Percentiles rank a stretch among this genome's conserved stretches.
Conservation (phyloP, 2,888 invertebrate genomes). For the Hemistola chrysoprasaria region DNA sequence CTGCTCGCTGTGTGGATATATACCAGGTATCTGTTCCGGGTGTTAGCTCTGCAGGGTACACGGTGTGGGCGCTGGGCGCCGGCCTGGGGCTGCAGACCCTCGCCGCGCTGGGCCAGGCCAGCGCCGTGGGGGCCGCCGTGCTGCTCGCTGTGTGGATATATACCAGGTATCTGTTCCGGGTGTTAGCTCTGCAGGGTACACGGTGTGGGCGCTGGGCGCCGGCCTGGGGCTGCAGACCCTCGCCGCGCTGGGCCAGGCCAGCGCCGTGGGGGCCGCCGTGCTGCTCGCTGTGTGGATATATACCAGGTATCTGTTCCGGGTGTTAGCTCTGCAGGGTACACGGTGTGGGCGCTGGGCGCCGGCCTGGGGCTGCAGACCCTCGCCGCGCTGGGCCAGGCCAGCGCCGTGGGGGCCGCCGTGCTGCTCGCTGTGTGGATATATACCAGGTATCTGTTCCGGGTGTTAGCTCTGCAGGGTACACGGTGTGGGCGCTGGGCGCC, state of each 20-base stretch:
- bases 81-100: too few species aligned
- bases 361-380: too few species aligned
- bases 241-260: constrained; percentile 88
- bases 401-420: too few species aligned
- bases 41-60: too few species aligned
- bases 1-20: too few species aligned
- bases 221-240: constrained; percentile 89
- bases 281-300: constrained; percentile 93
- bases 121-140: too few species aligned
- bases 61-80: too few species aligned
- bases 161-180: constrained; percentile 97
- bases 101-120: too few species aligned
- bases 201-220: constrained; percentile 90
- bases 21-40: too few species aligned
- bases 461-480: constrained; percentile 95
- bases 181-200: constrained; percentile 95
- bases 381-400: too few species aligned
- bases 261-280: constrained; percentile 88
- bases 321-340: too few species aligned
- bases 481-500: constrained; percentile 90
- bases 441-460: constrained; percentile 95
- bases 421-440: too few species aligned
- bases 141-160: constrained; percentile 96
- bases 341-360: background rate
- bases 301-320: constrained; percentile 88